These are phyloP conservation scores for Merluccius polli DNA, from an alignment of 2,797 vertebrate species.

Conservation along the genomic window DNA sequence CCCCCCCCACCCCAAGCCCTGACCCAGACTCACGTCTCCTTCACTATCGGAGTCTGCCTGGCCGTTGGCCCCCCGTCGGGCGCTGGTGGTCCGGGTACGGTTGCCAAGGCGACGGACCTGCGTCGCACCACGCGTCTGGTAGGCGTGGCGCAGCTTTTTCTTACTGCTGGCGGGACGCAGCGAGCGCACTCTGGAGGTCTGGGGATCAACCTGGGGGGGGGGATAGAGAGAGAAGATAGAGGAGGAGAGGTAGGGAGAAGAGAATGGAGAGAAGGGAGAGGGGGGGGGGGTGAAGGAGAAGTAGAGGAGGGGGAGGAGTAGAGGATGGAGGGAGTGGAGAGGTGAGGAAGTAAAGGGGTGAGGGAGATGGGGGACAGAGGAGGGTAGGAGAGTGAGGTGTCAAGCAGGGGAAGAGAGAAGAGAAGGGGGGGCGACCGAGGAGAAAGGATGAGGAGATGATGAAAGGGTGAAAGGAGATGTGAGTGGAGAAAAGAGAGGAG, in stretches of 20 bases:
- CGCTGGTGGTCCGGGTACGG: conserved; percentile 50
- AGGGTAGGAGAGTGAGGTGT: not conserved
- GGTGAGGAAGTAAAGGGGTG: not conserved
- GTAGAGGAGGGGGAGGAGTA: too few relatives aligned
- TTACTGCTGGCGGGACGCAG: conserved; percentile 81
- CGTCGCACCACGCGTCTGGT: conserved; percentile 92
- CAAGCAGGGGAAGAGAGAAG: too few relatives aligned
- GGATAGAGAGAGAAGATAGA: too few relatives aligned
- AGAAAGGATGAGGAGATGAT: not conserved
- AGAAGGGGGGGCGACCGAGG: not conserved
- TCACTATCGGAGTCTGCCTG: conserved; percentile 81
- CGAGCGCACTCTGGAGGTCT: conserved; percentile 71
- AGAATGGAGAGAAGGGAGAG: not conserved
- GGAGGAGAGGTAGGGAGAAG: too few relatives aligned
- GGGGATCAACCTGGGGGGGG: conserved; percentile 69
- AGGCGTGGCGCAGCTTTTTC: conserved; percentile 83
- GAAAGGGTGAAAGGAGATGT: not conserved
- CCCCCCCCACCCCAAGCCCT: not conserved
- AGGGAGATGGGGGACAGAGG: not conserved
- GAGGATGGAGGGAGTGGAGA: not conserved
- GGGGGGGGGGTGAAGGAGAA: not conserved
- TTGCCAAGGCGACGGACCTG: conserved; percentile 77
- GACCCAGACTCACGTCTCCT: conserved; percentile 74
- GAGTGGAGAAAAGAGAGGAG: rapidly evolving
- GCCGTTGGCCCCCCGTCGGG: conserved; percentile 55